Evolutionary conservation across 2,888 invertebrate species (phyloP).

Genomic region (Tetragonisca angustula): DNA sequence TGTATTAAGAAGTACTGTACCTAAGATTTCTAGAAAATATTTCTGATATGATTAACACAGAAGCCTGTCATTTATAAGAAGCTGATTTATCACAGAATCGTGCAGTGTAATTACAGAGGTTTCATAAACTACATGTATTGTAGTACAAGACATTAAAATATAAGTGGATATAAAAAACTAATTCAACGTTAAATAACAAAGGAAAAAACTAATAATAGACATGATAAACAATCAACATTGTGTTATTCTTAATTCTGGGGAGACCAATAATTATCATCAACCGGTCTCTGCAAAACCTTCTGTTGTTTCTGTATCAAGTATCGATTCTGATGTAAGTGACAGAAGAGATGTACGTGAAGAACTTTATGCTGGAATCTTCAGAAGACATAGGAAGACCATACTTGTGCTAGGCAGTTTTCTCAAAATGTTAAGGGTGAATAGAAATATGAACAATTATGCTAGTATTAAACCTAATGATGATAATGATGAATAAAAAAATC

Average conservation of each 20-base stretch:
- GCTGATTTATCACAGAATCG: slow-evolving; percentile 6
- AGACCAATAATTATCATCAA: slow-evolving; percentile 77
- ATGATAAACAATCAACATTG: slow-evolving; percentile 83
- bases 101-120: slow-evolving; percentile 34
- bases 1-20: slow-evolving; percentile 16
- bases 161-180: neutral
- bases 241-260: slow-evolving; percentile 78
- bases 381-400: slow-evolving; percentile 83
- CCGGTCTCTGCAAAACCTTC: slow-evolving; percentile 81
- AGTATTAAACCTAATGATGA: slow-evolving; percentile 83
- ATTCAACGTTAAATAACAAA: neutral
- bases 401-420: slow-evolving; percentile 83
- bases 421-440: slow-evolving; percentile 83
- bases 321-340: slow-evolving; percentile 82
- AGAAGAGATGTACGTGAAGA: slow-evolving; percentile 82
- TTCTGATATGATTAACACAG: slow-evolving; percentile 26
- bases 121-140: slow-evolving; percentile 4
- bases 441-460: slow-evolving; percentile 83
- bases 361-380: slow-evolving; percentile 82
- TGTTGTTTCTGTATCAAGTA: slow-evolving; percentile 81
- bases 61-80: slow-evolving; percentile 43
- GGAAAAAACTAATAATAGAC: slow-evolving; percentile 48
- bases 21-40: slow-evolving; percentile 51
- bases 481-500: slow-evolving; percentile 76
- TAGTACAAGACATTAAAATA: neutral